Percentiles rank a stretch among this genome's conserved stretches.
phyloP scores from a whole-genome alignment of 1,140 invertebrate genomes.

The Pinna nobilis region DNA sequence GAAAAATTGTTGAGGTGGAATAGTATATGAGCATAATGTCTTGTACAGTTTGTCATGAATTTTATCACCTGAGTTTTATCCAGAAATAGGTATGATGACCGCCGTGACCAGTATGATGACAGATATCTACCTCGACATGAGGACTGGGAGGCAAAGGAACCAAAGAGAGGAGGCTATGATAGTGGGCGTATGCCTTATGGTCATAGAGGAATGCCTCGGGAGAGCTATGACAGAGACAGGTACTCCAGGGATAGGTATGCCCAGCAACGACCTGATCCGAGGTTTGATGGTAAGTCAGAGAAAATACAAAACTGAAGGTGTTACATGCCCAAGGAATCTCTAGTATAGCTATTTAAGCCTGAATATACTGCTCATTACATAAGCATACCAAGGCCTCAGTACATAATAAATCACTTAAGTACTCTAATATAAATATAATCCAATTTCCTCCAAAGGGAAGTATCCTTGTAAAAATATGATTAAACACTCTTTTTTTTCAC shows the following conservation, averaged over 20 bases:
- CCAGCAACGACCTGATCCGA: neutral
- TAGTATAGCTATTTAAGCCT: neutral
- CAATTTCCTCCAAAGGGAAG: too few relatives aligned
- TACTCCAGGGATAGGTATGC: conserved; percentile 27
- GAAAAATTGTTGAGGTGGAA: too few relatives aligned
- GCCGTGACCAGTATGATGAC: neutral
- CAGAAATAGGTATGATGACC: conserved; percentile 29
- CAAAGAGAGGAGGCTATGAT: conserved; percentile 34
- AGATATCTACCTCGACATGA: neutral
- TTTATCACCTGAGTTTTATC: neutral
- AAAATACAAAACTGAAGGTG: too few relatives aligned
- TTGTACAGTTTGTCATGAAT: neutral
- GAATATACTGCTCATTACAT: neutral
- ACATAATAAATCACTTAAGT: too few relatives aligned
- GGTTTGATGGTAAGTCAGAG: neutral
- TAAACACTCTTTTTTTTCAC: too few relatives aligned
- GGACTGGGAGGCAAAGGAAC: neutral
- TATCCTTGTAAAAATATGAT: too few relatives aligned
- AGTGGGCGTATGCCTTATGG: neutral
- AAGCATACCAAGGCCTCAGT: too few relatives aligned
- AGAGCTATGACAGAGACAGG: conserved; percentile 39
- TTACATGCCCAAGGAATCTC: too few relatives aligned
- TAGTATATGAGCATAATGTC: neutral
- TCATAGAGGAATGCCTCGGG: conserved; percentile 14
- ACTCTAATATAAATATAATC: too few relatives aligned